phyloP scores from a whole-genome alignment of 2,797 vertebrate species.

The Danionella dracula region DNA sequence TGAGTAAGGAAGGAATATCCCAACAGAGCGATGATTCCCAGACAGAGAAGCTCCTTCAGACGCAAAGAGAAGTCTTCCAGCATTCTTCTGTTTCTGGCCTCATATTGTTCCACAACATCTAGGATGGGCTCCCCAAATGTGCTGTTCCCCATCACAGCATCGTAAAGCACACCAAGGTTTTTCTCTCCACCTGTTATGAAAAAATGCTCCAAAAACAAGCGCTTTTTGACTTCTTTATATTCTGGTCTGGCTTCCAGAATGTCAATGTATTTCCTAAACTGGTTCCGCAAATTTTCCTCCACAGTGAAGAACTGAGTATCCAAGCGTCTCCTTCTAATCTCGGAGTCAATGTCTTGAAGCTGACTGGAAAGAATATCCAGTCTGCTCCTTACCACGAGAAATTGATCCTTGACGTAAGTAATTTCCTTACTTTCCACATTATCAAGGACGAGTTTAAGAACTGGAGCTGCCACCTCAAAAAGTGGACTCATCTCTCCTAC shows the following conservation, averaged over 20 bases:
- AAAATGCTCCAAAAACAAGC: slow-evolving; percentile 70
- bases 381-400: slow-evolving; percentile 61
- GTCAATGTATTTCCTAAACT: slow-evolving; percentile 73
- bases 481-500: slow-evolving; percentile 72
- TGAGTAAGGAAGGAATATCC: slow-evolving; percentile 64
- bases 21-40: slow-evolving; percentile 70
- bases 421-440: slow-evolving; percentile 74
- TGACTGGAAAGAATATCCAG: slow-evolving; percentile 68
- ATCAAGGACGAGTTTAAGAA: slow-evolving; percentile 67
- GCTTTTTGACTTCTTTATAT: slow-evolving; percentile 67
- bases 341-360: slow-evolving; percentile 65
- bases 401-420: slow-evolving; percentile 72
- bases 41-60: slow-evolving; percentile 73
- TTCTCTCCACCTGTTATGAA: slow-evolving; percentile 67
- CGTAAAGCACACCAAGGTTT: slow-evolving; percentile 66
- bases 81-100: slow-evolving; percentile 61
- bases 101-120: slow-evolving; percentile 66
- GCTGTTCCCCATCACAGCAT: slow-evolving; percentile 66
- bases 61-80: slow-evolving; percentile 73
- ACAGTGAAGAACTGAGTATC: slow-evolving; percentile 65
- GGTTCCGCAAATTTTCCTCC: slow-evolving; percentile 74
- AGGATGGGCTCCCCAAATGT: slow-evolving; percentile 64
- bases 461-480: slow-evolving; percentile 67
- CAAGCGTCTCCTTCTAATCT: slow-evolving; percentile 64
- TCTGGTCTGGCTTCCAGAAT: slow-evolving; percentile 68